Base-by-base conservation (phyloP, 2,113 vertebrate genomes). In the Corythaeola cristata region DNA sequence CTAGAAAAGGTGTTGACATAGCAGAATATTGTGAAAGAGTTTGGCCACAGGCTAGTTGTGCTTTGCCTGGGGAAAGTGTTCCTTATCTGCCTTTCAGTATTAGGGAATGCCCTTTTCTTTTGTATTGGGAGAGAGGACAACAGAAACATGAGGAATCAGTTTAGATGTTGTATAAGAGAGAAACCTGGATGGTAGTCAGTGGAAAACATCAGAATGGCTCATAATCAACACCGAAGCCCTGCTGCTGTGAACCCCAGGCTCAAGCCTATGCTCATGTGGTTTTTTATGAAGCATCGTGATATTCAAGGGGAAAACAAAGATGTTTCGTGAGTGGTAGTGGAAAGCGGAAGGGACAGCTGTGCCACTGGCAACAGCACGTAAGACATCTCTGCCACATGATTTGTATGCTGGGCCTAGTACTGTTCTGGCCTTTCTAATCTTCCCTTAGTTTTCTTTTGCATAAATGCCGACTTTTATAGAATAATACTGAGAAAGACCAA, bases 41-140 rank as follows among this genome's bases (percentile, higher is more conserved):
- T 8, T 94, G 37, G 32, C 89, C 71, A 71, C 50, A 52, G 88
- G 78, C 85, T 90, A 41, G 35, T 26, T 0, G 0, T 93, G 24
- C 85, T 85, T 73, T 91, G 81, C 74, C 47, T 58, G 45, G 22
- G 33, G 53, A 85, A 49, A 82, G 49, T 47, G 63, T 63, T 91
- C 37, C 32, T 83, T 83, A 76, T 91, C 88, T 97, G 93, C 90
- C 82, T 93, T 88, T 93, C 75, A 80, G n/a, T 58, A 79, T 93
- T 85, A 94, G 72, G 67, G 69, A 80, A 64, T 77, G 50, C 37
- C 39, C 22, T 93, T 83, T 95, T 89, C 64, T 89, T 26, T 73
- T 74, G 14, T 27, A 4, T 80, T 62, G 80, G 41, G 37, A 88
- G 33, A 73, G 23, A 79, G 62, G 90, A 94, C 78, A 93, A 90